These are phyloP conservation scores for Copidosoma aretas DNA, from an alignment of 2,888 invertebrate species.

Conservation along the genomic window DNA sequence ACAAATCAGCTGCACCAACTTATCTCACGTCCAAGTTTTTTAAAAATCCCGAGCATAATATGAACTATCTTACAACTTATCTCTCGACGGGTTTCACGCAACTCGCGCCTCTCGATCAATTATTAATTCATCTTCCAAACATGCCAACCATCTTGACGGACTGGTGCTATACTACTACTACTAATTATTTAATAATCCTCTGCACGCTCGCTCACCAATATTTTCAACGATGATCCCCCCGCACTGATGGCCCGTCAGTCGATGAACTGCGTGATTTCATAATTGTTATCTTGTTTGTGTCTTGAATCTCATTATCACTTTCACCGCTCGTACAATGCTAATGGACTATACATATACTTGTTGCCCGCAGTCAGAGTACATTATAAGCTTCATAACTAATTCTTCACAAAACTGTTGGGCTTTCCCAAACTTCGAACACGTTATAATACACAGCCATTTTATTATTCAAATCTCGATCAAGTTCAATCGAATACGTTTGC, in stretches of 20 bases:
- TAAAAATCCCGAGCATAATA: no score
- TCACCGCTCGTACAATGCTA: not conserved
- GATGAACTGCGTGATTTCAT: slow-evolving; percentile 20
- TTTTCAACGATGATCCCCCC: not conserved
- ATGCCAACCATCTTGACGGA: not conserved
- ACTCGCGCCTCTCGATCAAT: not conserved
- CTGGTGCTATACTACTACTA: no score
- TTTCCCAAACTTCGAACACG: not conserved
- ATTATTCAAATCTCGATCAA: no score
- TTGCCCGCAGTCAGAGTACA: not conserved
- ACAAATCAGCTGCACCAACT: no score
- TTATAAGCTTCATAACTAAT: not conserved
- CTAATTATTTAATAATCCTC: not conserved
- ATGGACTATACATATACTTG: not conserved
- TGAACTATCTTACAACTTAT: no score
- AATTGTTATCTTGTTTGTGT: slow-evolving; percentile 23
- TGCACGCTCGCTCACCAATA: not conserved
- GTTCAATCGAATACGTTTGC: no score
- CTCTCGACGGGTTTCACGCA: no score
- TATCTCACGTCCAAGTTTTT: no score
- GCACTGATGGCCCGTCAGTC: not conserved
- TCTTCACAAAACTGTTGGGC: not conserved
- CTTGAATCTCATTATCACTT: slow-evolving; percentile 14
- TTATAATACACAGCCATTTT: no score
- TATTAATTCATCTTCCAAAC: not conserved